Evolutionary conservation across 2,797 vertebrate species (phyloP).

Genomic region (Strix occidentalis): DNA sequence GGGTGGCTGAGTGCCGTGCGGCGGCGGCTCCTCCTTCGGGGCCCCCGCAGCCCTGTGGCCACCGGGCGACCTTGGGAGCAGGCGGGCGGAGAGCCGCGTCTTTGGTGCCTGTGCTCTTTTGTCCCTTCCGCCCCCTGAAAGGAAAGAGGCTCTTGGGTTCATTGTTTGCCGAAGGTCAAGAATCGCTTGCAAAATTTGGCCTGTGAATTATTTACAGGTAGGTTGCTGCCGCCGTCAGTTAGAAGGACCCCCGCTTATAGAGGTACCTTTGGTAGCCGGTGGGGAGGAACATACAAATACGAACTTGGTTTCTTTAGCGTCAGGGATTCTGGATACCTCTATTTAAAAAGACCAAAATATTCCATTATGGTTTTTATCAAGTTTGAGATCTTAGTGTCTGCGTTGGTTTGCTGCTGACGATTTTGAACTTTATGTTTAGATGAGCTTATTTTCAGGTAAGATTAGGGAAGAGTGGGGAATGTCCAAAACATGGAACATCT

Average conservation of each 20-base stretch:
- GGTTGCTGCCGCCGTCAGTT: background rate
- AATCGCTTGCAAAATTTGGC: background rate
- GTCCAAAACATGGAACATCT: background rate
- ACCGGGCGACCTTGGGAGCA: constrained; percentile 66
- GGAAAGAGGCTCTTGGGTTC: background rate
- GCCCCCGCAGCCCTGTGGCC: background rate
- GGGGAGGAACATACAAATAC: background rate
- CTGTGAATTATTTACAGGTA: background rate
- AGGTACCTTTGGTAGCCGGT: accelerated
- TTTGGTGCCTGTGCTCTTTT: background rate
- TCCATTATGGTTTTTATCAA: background rate
- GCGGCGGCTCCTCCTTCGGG: background rate
- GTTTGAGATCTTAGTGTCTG: background rate
- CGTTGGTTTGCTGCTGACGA: background rate
- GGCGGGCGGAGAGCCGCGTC: background rate
- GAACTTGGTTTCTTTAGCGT: background rate
- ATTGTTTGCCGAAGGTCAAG: background rate
- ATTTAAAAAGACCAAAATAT: background rate
- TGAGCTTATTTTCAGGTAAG: background rate
- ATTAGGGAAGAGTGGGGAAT: background rate
- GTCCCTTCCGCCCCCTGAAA: background rate
- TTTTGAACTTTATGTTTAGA: background rate
- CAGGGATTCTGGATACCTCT: background rate
- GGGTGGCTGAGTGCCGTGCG: background rate
- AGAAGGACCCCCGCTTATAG: background rate